phyloP scores from a whole-genome alignment of 2,888 invertebrate species.

The Oconnorella tubifera region DNA sequence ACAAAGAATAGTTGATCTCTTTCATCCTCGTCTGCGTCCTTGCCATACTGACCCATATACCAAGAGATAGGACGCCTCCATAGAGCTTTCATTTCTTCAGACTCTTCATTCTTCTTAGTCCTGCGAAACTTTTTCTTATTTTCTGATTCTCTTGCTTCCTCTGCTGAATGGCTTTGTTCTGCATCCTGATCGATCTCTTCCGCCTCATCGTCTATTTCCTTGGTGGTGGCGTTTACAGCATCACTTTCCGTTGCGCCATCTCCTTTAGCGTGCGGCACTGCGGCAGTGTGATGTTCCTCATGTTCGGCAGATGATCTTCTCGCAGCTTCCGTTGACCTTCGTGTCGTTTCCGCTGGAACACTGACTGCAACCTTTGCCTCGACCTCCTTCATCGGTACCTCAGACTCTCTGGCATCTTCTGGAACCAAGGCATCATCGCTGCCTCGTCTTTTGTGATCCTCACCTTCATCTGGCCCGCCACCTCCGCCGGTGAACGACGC shows the following conservation, averaged over 20 bases:
- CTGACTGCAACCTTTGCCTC: neutral
- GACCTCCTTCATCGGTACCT: slow-evolving; percentile 6
- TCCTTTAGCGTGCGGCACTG: neutral
- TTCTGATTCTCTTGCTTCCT: neutral
- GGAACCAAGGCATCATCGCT: neutral
- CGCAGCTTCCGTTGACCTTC: neutral
- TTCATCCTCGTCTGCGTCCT: slow-evolving; percentile 23
- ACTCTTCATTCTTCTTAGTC: neutral
- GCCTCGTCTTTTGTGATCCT: too few species aligned
- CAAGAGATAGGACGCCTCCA: slow-evolving; percentile 17
- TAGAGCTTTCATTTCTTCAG: slow-evolving; percentile 1
- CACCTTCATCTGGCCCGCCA: neutral
- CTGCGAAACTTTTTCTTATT: neutral
- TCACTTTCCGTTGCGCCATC: neutral
- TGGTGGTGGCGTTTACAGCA: neutral
- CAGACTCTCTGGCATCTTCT: neutral
- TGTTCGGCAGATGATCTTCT: neutral
- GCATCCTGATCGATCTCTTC: slow-evolving; percentile 16
- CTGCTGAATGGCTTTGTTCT: neutral
- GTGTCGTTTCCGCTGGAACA: neutral
- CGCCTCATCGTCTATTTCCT: neutral
- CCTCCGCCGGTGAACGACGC: slow-evolving; percentile 1
- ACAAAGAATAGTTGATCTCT: slow-evolving; percentile 21
- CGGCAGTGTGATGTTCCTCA: neutral
- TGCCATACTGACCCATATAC: slow-evolving; percentile 27